Conservation (phyloP, 2,113 vertebrate genomes). For the Tricholaema leucomelas region DNA sequence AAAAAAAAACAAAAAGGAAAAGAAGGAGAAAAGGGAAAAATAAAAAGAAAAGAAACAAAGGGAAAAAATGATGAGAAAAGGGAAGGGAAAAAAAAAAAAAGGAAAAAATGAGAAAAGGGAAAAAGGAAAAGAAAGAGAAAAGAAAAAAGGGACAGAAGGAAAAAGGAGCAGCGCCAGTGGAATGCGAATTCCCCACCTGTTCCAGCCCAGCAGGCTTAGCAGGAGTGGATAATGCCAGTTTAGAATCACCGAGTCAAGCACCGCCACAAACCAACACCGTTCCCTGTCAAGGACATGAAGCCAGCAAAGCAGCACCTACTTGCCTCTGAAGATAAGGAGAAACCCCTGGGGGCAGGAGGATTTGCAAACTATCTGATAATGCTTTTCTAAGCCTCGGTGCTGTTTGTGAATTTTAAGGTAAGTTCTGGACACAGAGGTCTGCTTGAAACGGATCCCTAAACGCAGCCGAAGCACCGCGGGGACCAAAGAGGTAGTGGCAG, state of each 20-base stretch:
- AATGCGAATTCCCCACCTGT: accelerated
- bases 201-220: background rate
- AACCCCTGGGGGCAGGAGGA: background rate
- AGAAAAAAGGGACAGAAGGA: no score
- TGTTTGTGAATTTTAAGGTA: background rate
- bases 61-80: no score
- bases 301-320: background rate
- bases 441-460: background rate
- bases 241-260: background rate
- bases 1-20: no score
- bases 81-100: no score
- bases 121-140: no score
- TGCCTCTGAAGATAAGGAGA: background rate
- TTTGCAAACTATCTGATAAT: background rate
- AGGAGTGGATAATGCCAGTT: background rate
- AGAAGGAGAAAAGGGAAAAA: no score
- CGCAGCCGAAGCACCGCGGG: background rate
- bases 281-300: background rate
- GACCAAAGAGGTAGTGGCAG: background rate
- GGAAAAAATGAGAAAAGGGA: no score
- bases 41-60: no score
- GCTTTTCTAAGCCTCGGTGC: background rate
- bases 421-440: background rate
- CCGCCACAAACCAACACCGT: background rate
- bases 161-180: background rate